Base-by-base conservation (phyloP, 2,888 invertebrate species). In the Erebia epiphron region DNA sequence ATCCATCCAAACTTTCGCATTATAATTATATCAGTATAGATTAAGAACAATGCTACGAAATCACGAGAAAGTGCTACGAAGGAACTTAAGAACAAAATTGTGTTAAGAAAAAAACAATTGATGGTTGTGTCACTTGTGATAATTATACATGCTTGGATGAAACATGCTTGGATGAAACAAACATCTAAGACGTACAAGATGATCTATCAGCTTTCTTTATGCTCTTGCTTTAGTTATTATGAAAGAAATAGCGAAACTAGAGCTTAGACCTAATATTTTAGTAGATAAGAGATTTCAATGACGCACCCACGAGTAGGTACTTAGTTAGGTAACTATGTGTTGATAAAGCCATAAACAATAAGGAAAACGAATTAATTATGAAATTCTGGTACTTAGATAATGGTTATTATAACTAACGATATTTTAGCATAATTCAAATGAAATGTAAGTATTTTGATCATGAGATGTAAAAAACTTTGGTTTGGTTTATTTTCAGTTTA, bases 351-450 rank as follows among this genome's bases (percentile, higher is more conserved):
- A 8, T 18, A 21, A 43, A 56, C 14, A 66, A 66, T 41, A 57
- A 66, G 66, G 66, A 66, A 66, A 66, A 56, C 56, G 41, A 57
- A 66, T 57, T 21, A 41, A 66, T 56, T 66, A 66, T 41, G 14
- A 56, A 66, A 61, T 21, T 14, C 3, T 16, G 7, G 35, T 5
- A 35, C 26, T n/a, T n/a, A n/a, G 18, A 14, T 13, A 9, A 13
- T 18, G 41, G 13, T 46, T 16, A 46, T 61, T 46, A 13, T 16
- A 60, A 60, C 41, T 16, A 41, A 60, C 43, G 60, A 13, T 57
- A 57, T 26, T 26, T 57, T 26, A 13, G 11, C 26, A 57, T 57
- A 14, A 26, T 57, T 26, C 21, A 11, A 54, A 21, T 21, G 54
- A 18, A 54, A 54, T 54, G 54, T 7, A 52, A 52, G 16, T 52